Base-by-base conservation (phyloP, 2,113 vertebrate genomes). In the Perognathus longimembris region DNA sequence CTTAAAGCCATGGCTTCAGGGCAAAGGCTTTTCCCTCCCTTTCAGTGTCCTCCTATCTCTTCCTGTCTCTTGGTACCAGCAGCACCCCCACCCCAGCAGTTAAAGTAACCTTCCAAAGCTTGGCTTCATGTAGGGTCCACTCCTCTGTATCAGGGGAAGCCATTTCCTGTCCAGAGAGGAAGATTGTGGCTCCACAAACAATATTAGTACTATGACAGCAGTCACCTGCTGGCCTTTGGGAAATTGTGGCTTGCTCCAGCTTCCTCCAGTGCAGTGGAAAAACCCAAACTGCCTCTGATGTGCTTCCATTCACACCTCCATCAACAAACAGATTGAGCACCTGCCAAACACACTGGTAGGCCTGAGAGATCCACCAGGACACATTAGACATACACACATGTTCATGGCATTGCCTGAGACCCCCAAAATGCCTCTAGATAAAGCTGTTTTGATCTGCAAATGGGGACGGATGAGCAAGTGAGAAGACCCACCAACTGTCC, bases 231-330 rank as follows among this genome's bases (percentile, higher is more conserved):
- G 80, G 69, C 76, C 87, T 70, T 21, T 40, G 78, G 92, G 86
- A 94, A 94, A 63, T 69, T 11, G 30, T 75, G 32, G 80, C 64
- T 75, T 32, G 71, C 24, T 93, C 45, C 59, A n/a, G 30, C 32
- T 95, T 95, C 88, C 92, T 93, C 80, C 54, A 78, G 82, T 78
- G 71, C 76, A 75, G 71, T 93, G 91, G 59, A 93, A 95, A 95
- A 54, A 89, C 69, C 45, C 85, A 89, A 89, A 79, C 81, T 30
- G 45, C 9, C 80, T 82, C 64, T 93, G 84, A 63, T 61, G 71
- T 38, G 70, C 74, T 89, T 94, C 92, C 26, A 10, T 54, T 87
- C 73, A 90, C 84, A 91, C 79, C 87, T 91, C 94, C 61, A 85
- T 85, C 92, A 88, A 71, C 76, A 89, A 84, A 94, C 87, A 84